These are phyloP conservation scores for Sebastes glaucus DNA, from an alignment of 2,797 vertebrate genomes.

Conservation along the genomic window DNA sequence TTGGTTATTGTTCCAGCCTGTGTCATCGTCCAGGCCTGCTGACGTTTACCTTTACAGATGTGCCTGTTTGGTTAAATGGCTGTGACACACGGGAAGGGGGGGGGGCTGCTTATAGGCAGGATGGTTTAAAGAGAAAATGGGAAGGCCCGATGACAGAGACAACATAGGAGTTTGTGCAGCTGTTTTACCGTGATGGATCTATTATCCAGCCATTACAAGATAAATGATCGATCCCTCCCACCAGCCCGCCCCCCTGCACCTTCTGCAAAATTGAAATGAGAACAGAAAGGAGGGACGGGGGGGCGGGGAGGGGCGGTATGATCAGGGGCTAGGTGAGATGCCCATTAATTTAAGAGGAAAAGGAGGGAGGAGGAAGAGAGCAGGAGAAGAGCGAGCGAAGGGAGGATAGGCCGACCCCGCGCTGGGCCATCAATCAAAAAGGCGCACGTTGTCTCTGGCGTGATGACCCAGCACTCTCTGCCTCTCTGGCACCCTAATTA, in stretches of 20 bases:
- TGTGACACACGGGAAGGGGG: constrained; percentile 55
- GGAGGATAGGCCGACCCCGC: constrained; percentile 87
- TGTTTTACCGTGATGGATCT: constrained; percentile 99
- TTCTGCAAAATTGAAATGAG: constrained; percentile 96
- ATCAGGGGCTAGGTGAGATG: constrained; percentile 93
- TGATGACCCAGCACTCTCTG: constrained; percentile 98
- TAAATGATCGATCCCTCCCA: constrained; percentile 98
- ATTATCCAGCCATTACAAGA: constrained; percentile 99
- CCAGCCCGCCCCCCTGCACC: constrained; percentile 82
- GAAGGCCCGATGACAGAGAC: constrained; percentile 77
- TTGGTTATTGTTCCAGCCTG: constrained; percentile 45
- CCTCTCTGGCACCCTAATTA: constrained; percentile 92
- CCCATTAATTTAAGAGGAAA: constrained; percentile 92
- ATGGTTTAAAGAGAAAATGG: constrained; percentile 70
- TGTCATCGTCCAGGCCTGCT: constrained; percentile 33
- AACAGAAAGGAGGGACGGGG: constrained; percentile 66
- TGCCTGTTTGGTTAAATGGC: constrained; percentile 70
- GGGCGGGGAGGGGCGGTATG: constrained; percentile 83
- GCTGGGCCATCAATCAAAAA: constrained; percentile 92
- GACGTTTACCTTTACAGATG: constrained; percentile 69
- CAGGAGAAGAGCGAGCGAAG: constrained; percentile 78
- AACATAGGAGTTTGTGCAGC: constrained; percentile 89
- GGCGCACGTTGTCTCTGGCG: constrained; percentile 84
- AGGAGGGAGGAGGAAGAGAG: constrained; percentile 66
- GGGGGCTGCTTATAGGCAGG: constrained; percentile 58